Percentiles rank a stretch among this genome's conserved stretches.
phyloP scores from a whole-genome alignment of 2,888 invertebrate species.

The Luperina testacea region DNA sequence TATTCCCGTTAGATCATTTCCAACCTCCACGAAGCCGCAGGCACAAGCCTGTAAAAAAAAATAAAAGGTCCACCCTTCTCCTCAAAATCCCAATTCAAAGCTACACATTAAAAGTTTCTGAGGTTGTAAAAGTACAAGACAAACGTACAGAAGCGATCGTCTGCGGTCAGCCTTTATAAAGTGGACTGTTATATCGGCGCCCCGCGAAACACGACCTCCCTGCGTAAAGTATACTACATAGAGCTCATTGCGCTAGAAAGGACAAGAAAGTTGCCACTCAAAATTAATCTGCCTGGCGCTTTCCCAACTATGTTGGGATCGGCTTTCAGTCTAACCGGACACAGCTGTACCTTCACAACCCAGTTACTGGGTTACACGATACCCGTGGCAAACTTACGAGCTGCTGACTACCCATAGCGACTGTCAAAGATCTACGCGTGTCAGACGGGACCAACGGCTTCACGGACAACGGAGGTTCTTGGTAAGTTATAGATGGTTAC shows the following conservation, averaged over 20 bases:
- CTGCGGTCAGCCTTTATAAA: constrained; percentile 85
- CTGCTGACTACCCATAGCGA: too few species aligned
- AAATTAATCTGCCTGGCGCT: background rate
- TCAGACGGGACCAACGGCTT: too few species aligned
- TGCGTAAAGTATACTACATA: constrained; percentile 76
- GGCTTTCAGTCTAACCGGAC: too few species aligned
- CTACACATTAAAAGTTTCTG: constrained; percentile 66
- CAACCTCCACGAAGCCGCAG: background rate
- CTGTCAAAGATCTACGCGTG: too few species aligned
- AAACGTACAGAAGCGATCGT: constrained; percentile 77
- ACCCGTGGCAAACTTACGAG: too few species aligned
- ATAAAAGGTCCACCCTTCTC: constrained; percentile 4
- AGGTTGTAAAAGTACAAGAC: constrained; percentile 72
- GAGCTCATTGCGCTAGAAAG: constrained; percentile 64
- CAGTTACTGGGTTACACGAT: too few species aligned
- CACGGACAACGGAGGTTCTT: too few species aligned
- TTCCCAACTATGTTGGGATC: too few species aligned
- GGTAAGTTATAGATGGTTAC: too few species aligned
- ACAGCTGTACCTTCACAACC: too few species aligned
- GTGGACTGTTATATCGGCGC: constrained; percentile 84
- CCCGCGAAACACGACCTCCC: constrained; percentile 84
- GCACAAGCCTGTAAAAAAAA: background rate
- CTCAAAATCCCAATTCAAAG: constrained; percentile 51
- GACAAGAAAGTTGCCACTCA: background rate
- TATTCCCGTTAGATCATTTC: background rate